These are phyloP conservation scores for Acrobasis suavella DNA, from an alignment of 2,888 invertebrate genomes.

Conservation along the genomic window DNA sequence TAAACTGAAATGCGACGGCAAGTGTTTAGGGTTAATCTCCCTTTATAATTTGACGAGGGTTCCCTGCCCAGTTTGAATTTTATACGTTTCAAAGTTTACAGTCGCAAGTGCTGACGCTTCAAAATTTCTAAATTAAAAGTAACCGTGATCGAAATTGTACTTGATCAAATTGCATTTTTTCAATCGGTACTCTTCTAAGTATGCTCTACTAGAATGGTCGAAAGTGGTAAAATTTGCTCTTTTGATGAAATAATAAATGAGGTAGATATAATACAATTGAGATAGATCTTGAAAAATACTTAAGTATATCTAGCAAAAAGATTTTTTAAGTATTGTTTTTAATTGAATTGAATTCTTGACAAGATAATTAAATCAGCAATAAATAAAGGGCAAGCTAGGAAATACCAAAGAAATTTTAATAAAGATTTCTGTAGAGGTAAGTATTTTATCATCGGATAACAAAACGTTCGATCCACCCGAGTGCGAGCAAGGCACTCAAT, in stretches of 20 bases:
- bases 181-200: not conserved
- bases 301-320: too few species aligned
- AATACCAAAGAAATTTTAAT: too few species aligned
- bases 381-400: too few species aligned
- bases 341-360: too few species aligned
- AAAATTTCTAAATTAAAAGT: not conserved
- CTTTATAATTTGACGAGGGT: constrained; percentile 63
- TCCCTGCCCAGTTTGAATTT: constrained; percentile 46
- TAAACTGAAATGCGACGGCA: constrained; percentile 48
- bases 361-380: too few species aligned
- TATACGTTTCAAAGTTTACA: constrained; percentile 43
- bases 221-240: too few species aligned
- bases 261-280: too few species aligned
- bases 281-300: too few species aligned
- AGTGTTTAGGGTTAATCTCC: constrained; percentile 55
- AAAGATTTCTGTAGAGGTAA: too few species aligned
- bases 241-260: too few species aligned
- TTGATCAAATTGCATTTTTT: constrained; percentile 7
- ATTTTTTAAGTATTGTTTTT: too few species aligned
- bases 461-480: not conserved
- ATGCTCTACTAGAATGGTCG: too few species aligned
- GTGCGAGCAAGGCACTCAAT: constrained; percentile 8
- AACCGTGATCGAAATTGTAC: not conserved
- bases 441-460: not conserved
- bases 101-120: constrained; percentile 17